A percentile compares a stretch with the other conserved stretches of the same genome.
These are phyloP conservation scores for Epicampocera succincta DNA, from an alignment of 2,888 invertebrate genomes.

Conservation along the genomic window DNA sequence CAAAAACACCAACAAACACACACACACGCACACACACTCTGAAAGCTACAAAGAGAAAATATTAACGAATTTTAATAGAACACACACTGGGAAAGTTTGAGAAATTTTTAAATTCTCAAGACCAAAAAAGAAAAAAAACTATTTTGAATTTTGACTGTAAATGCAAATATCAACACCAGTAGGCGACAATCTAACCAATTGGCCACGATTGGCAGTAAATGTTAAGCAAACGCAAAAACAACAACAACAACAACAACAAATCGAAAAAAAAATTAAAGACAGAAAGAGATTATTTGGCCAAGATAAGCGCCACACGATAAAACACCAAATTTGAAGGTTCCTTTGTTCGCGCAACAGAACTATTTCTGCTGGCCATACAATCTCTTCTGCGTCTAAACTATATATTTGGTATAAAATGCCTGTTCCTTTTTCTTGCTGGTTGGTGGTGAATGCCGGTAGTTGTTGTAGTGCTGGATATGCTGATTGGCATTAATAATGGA, in stretches of 20 bases:
- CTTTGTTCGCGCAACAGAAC: conserved; percentile 55
- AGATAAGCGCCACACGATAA: conserved; percentile 76
- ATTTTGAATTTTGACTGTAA: conserved; percentile 63
- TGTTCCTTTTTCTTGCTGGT: conserved; percentile 7
- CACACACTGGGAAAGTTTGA: conserved; percentile 62
- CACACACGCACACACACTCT: conserved; percentile 9
- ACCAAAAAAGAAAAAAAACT: conserved; percentile 26
- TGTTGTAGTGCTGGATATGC: conserved; percentile 74
- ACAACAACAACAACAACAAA: too few relatives aligned
- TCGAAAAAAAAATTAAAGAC: conserved; percentile 8
- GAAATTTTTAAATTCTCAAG: conserved; percentile 56
- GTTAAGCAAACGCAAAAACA: conserved; percentile 12
- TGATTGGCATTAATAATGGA: conserved; percentile 83
- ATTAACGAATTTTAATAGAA: conserved; percentile 42
- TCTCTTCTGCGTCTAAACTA: conserved; percentile 43
- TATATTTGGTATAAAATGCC: conserved; percentile 17
- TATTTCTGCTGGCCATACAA: conserved; percentile 15
- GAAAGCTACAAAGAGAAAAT: conserved; percentile 14
- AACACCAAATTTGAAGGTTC: conserved; percentile 70
- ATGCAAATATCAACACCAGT: conserved; percentile 71
- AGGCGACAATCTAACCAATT: conserved; percentile 80
- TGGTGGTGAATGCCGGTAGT: conserved; percentile 40
- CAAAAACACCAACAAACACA: too few relatives aligned
- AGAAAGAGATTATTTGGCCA: conserved; percentile 71
- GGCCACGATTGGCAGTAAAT: conserved; percentile 67